Evolutionary conservation across 2,797 vertebrate species (phyloP), one percentile per base, ranked within the genome.

Genomic region (Pangasius krempfi): DNA sequence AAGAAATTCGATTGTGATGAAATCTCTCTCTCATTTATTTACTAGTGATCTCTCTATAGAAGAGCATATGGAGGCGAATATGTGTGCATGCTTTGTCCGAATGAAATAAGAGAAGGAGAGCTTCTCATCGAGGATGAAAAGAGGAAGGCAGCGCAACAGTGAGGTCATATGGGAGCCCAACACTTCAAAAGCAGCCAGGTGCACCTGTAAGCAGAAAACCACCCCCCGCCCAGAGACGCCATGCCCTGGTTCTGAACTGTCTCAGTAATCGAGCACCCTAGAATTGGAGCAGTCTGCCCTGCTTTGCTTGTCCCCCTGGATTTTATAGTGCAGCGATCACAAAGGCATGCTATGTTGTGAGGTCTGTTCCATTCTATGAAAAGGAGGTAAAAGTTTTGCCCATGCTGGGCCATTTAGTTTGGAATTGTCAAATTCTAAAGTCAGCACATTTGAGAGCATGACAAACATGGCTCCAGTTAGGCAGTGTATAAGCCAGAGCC

Each of bases 391-490:
- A 89, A 73, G 60, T 60, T 85, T 82, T 75, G 85, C 80, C 86
- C 86, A 87, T 68, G 64, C 20, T 50, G 82, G 44, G 16, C 14
- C 40, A n/a, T 66, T 84, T 50, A 84, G 82, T 66, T 84, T 68
- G n/a, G 44, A 66, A 91, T 92, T 90, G 91, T 92, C 72, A 91
- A 92, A 87, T 87, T 76, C 64, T 81, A 75, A 86, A 88, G 89
- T 92, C 92, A 93, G 93, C 93, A 89, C 80, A 84, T 90, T 92
- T 88, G 66, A 86, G 84, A 91, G 84, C 56, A 84, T 66, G 70
- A 86, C 44, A 90, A 90, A 89, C 66, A 82, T 91, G 90, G 84
- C 80, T 92, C 87, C 78, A 90, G 90, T 93, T 92, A 91, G 78
- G 80, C 33, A 50, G 73, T 54, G 89, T 89, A 85, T 87, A 90